phyloP scores from a whole-genome alignment of 92 coral and sea anemone species.

The Palythoa grandis region DNA sequence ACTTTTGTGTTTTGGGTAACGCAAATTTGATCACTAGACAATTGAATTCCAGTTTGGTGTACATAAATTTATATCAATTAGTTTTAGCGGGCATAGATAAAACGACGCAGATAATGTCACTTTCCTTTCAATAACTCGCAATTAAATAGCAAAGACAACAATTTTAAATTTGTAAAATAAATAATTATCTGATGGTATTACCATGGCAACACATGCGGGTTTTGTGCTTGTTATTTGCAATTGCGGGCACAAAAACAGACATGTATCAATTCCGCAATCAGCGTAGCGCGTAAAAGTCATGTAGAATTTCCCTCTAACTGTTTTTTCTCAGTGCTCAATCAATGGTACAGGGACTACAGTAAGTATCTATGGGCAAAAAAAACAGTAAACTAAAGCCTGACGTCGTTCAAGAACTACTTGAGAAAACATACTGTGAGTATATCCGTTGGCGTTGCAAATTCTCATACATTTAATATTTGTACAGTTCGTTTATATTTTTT shows the following conservation, averaged over 20 bases:
- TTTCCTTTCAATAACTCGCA: too few relatives aligned
- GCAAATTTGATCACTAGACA: too few relatives aligned
- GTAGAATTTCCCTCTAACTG: neutral
- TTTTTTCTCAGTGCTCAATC: neutral
- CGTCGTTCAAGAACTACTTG: constrained; percentile 85
- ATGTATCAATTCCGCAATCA: neutral
- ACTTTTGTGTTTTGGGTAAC: too few relatives aligned
- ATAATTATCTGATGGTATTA: neutral
- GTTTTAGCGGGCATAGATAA: too few relatives aligned
- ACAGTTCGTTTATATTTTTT: neutral
- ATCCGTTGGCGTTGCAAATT: neutral
- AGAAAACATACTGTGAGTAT: constrained; percentile 93
- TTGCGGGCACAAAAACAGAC: neutral
- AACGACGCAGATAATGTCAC: too few relatives aligned
- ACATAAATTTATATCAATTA: too few relatives aligned
- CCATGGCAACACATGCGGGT: constrained; percentile 16
- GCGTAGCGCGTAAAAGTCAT: constrained; percentile 9
- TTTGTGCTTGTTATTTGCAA: neutral
- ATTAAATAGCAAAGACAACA: too few relatives aligned
- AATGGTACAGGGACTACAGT: neutral
- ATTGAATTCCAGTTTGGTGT: too few relatives aligned
- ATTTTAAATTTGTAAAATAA: neutral
- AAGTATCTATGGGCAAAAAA: constrained; percentile 88
- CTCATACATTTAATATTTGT: constrained; percentile 10
- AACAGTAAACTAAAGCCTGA: constrained; percentile 87